These are phyloP conservation scores for Saturnia pavonia DNA, from an alignment of 2,888 invertebrate genomes.

Conservation along the genomic window DNA sequence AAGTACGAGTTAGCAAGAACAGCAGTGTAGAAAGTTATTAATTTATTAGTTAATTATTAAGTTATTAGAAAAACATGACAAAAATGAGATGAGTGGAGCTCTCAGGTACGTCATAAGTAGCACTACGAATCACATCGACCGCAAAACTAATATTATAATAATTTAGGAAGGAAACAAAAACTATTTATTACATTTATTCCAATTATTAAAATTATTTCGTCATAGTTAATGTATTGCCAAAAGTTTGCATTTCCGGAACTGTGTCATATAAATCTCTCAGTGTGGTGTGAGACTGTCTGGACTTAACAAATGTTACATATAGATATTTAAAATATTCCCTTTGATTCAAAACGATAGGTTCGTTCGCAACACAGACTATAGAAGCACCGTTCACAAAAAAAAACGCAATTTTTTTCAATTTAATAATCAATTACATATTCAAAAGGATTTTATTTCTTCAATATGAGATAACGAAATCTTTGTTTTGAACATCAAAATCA, in stretches of 20 bases:
- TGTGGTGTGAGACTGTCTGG: constrained; percentile 70
- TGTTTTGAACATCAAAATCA: too few species aligned
- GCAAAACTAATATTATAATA: not conserved
- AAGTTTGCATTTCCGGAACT: constrained; percentile 12
- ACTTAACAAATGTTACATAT: constrained; percentile 64
- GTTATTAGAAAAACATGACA: too few species aligned
- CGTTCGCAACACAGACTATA: constrained; percentile 51
- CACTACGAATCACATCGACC: too few species aligned
- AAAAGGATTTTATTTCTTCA: not conserved
- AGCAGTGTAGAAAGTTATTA: too few species aligned
- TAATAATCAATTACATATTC: not conserved
- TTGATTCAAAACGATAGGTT: constrained; percentile 80
- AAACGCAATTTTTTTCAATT: constrained; percentile 17
- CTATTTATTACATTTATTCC: not conserved
- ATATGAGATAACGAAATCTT: too few species aligned
- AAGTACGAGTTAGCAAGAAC: too few species aligned
- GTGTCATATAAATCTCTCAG: constrained; percentile 70
- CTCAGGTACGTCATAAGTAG: too few species aligned
- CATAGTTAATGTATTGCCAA: constrained; percentile 34
- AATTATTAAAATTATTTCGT: not conserved
- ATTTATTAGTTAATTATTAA: too few species aligned
- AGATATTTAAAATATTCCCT: constrained; percentile 81
- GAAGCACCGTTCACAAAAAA: constrained; percentile 62
- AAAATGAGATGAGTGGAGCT: too few species aligned
- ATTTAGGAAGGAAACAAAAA: too few species aligned